These are phyloP conservation scores for Acrobasis repandana DNA, from an alignment of 2,888 invertebrate genomes.

Conservation along the genomic window DNA sequence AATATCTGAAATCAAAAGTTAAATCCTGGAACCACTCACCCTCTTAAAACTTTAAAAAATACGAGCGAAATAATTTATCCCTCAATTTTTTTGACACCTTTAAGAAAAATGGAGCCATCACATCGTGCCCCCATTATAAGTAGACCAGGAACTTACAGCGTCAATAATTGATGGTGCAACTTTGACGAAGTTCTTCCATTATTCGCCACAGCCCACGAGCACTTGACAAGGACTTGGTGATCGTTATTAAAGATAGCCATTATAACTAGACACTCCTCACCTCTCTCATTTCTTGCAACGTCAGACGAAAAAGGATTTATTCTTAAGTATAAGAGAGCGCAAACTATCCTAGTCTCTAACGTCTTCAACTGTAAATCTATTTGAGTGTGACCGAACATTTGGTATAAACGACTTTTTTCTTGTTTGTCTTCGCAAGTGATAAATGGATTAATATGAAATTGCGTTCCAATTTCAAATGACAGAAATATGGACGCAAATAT, in stretches of 20 bases:
- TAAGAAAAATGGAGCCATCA: conserved; percentile 30
- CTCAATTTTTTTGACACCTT: conserved; percentile 15
- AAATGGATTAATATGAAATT: conserved; percentile 7
- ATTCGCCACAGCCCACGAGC: conserved; percentile 29
- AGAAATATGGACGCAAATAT: background rate
- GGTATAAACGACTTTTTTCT: conserved; percentile 22
- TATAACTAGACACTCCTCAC: conserved; percentile 26
- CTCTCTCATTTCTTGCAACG: background rate
- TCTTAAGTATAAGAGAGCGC: background rate
- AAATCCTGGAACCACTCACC: background rate
- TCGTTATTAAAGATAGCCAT: conserved; percentile 28
- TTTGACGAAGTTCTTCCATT: conserved; percentile 41
- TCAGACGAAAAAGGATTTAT: background rate
- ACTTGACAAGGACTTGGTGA: conserved; percentile 30
- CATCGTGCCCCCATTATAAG: conserved; percentile 22
- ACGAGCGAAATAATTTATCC: background rate
- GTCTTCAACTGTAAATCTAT: conserved; percentile 22
- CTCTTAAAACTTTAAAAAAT: background rate
- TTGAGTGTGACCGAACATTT: conserved; percentile 26
- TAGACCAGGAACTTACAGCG: conserved; percentile 45
- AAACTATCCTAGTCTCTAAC: conserved; percentile 12
- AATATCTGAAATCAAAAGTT: background rate
- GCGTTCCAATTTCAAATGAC: background rate
- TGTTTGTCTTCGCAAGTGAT: conserved; percentile 10
- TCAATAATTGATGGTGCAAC: conserved; percentile 69